Evolutionary conservation across 2,888 invertebrate genomes (phyloP).

Genomic region (Augochlorella aurata): DNA sequence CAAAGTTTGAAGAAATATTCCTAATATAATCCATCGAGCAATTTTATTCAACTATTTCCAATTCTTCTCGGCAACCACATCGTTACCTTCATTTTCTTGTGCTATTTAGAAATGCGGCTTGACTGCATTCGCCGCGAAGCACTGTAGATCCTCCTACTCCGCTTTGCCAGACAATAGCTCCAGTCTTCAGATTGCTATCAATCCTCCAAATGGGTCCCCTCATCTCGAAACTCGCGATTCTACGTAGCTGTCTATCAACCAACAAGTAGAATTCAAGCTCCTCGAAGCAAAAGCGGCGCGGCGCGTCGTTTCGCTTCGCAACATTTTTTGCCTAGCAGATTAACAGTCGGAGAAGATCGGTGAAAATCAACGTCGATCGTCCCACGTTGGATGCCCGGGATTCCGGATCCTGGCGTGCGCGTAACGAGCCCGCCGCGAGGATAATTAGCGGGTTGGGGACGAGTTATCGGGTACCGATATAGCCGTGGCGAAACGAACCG

Average conservation of each 20-base stretch:
- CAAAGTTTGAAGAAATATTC: too few species aligned
- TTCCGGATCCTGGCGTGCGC: neutral
- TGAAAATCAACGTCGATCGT: neutral
- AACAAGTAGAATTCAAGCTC: neutral
- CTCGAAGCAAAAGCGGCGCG: neutral
- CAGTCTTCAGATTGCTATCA: neutral
- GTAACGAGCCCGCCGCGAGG: slow-evolving; percentile 22
- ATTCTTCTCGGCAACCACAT: too few species aligned
- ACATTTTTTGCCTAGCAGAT: neutral
- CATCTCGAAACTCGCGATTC: neutral
- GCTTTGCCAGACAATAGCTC: neutral
- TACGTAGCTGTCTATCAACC: neutral
- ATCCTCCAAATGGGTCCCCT: neutral
- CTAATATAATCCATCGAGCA: neutral
- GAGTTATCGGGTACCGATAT: slow-evolving; percentile 47
- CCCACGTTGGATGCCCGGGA: neutral
- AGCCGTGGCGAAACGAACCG: neutral
- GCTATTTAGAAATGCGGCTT: too few species aligned
- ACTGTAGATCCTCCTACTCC: neutral
- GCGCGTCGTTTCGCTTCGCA: neutral
- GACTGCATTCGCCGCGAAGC: too few species aligned
- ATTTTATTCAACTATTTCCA: neutral
- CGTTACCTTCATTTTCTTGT: too few species aligned
- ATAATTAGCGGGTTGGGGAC: slow-evolving; percentile 23
- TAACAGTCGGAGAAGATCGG: neutral